Evolutionary conservation across 1,140 invertebrate genomes (phyloP).

Genomic region (Ceratoteleas bidentatus): DNA sequence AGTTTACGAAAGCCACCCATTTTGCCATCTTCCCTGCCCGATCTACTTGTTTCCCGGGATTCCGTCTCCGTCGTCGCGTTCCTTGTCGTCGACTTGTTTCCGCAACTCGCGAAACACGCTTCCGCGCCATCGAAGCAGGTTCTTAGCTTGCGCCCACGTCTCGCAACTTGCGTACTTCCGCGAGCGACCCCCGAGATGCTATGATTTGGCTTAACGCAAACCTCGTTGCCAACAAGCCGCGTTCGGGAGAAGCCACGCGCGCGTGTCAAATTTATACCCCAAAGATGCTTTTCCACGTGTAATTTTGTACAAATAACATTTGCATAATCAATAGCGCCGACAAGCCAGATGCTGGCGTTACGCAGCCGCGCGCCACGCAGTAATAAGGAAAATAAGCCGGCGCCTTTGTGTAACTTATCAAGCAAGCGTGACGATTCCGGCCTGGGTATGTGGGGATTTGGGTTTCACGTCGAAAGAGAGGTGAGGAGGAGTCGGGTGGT

Average conservation of each 20-base stretch:
- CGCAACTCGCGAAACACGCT: conserved; percentile 46
- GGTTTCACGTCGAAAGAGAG: too few species aligned
- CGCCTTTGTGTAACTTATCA: neutral
- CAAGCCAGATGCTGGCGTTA: conserved; percentile 1
- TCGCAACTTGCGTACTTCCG: conserved; percentile 33
- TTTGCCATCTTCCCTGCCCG: conserved; percentile 67
- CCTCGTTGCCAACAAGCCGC: conserved; percentile 48
- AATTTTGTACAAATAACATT: conserved; percentile 56
- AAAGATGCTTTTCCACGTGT: conserved; percentile 38
- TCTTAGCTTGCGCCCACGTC: conserved; percentile 17
- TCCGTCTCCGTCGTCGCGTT: conserved; percentile 7
- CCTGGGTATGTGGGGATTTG: neutral
- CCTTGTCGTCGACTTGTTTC: conserved; percentile 28
- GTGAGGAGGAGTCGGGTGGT: too few species aligned
- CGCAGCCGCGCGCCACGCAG: neutral
- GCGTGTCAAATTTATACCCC: conserved; percentile 41
- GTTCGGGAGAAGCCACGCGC: conserved; percentile 30
- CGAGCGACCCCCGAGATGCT: conserved; percentile 38
- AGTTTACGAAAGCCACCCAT: conserved; percentile 75
- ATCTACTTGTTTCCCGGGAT: conserved; percentile 47
- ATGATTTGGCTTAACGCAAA: conserved; percentile 55
- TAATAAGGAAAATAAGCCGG: conserved; percentile 15
- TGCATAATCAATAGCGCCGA: conserved; percentile 44
- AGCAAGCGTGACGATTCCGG: neutral
- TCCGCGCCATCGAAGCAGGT: conserved; percentile 39